Percentiles rank a stretch among this genome's conserved stretches.
phyloP scores from a whole-genome alignment of 2,113 vertebrate genomes.

The Hemibagrus wyckioides region DNA sequence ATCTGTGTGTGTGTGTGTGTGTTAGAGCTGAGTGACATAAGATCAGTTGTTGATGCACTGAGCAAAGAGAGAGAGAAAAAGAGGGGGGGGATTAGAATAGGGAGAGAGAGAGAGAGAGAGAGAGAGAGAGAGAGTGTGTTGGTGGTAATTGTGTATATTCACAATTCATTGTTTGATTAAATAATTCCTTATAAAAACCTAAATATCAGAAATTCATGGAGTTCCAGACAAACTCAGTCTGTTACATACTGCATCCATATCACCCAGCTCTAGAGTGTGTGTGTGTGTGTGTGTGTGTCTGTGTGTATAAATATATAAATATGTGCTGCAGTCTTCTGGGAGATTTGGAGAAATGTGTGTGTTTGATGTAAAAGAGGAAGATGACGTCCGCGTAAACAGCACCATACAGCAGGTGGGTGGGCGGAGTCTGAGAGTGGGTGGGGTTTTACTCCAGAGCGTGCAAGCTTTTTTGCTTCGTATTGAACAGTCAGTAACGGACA shows the following conservation, averaged over 20 bases:
- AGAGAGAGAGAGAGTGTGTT: no score
- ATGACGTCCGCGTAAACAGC: not conserved
- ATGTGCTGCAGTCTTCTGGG: not conserved
- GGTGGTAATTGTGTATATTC: no score
- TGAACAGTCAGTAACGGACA: slow-evolving; percentile 22
- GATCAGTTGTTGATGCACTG: no score
- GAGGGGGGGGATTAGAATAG: no score
- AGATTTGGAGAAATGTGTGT: not conserved
- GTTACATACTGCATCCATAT: not conserved
- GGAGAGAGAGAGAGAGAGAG: no score
- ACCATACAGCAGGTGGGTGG: not conserved
- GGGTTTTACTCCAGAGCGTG: not conserved
- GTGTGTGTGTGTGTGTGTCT: not conserved
- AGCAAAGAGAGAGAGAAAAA: no score
- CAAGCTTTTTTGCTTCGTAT: slow-evolving; percentile 24
- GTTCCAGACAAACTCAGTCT: not conserved
- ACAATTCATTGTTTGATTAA: no score
- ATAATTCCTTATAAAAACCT: no score
- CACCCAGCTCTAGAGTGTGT: not conserved
- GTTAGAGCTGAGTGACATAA: no score
- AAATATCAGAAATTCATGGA: not conserved
- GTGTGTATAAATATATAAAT: slow-evolving; percentile 3
- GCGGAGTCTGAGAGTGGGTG: not conserved
- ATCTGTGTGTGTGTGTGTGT: not conserved
- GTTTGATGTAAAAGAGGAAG: slow-evolving; percentile 6